phyloP scores from a whole-genome alignment of 2,113 vertebrate species.

The Corapipo altera region DNA sequence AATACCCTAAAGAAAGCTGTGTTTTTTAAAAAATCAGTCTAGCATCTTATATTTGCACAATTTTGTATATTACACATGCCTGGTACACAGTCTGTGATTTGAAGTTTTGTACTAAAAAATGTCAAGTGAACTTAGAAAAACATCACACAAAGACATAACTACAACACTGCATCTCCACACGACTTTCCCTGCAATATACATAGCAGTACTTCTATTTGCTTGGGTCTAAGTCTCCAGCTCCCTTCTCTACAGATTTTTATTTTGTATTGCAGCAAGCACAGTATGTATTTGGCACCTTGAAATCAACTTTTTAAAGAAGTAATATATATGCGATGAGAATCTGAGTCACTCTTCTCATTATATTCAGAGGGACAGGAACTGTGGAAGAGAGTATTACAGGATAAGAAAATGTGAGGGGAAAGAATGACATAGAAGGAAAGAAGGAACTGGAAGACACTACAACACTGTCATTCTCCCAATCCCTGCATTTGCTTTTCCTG shows the following conservation, averaged over 20 bases:
- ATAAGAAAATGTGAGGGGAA: neutral
- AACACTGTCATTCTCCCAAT: neutral
- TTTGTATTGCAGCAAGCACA: neutral
- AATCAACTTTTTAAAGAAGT: neutral
- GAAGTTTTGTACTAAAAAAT: constrained; percentile 25
- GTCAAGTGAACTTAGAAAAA: constrained; percentile 1
- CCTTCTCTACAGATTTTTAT: neutral
- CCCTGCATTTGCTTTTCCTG: neutral
- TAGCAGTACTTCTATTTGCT: neutral
- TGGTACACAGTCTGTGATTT: neutral
- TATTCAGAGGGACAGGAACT: neutral
- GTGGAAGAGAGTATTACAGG: neutral
- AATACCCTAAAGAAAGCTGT: neutral
- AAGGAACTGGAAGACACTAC: neutral
- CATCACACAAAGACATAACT: neutral
- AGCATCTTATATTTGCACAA: neutral
- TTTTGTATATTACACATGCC: neutral
- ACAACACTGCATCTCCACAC: neutral
- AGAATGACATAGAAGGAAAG: neutral
- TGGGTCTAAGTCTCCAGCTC: neutral
- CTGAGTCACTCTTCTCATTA: neutral
- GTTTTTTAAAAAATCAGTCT: neutral
- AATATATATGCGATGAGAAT: neutral
- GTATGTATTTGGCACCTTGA: neutral
- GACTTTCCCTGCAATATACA: neutral